Conservation (phyloP, 2,888 invertebrate genomes). For the Pseudococcus jackbeardsleyi region DNA sequence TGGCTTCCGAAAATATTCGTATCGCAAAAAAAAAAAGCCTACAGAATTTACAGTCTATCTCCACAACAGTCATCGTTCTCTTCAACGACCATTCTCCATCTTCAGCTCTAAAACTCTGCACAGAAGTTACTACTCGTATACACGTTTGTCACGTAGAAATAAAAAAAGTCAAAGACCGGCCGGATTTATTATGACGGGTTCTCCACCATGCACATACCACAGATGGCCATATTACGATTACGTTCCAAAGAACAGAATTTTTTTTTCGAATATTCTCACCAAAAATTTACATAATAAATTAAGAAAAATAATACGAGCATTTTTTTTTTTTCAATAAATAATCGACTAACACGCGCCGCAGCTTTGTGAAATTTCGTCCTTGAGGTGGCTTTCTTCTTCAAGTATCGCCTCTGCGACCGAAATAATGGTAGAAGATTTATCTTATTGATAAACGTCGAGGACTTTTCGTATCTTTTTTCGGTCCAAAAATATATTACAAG, state of each 20-base stretch:
- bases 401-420: background rate
- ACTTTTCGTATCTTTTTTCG: background rate
- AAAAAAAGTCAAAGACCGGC: conserved; percentile 41
- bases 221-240: conserved; percentile 12
- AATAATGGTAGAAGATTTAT: conserved; percentile 53
- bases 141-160: conserved; percentile 37
- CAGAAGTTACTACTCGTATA: background rate
- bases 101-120: background rate
- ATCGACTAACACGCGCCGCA: background rate
- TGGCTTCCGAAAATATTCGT: conserved; percentile 44
- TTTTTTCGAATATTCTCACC: conserved; percentile 12
- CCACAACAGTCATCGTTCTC: background rate
- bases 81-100: background rate
- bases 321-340: conserved; percentile 36
- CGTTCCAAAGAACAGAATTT: background rate
- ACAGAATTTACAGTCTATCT: conserved; percentile 5
- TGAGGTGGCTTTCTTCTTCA: conserved; percentile 33
- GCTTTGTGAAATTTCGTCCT: conserved; percentile 14
- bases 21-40: background rate
- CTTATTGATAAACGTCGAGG: conserved; percentile 50
- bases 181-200: conserved; percentile 44
- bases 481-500: conserved; percentile 12
- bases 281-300: conserved; percentile 55
- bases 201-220: background rate
- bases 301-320: conserved; percentile 39